These are phyloP conservation scores for Psilanteris sp. DNA, from an alignment of 1,140 invertebrate species.

Conservation along the genomic window DNA sequence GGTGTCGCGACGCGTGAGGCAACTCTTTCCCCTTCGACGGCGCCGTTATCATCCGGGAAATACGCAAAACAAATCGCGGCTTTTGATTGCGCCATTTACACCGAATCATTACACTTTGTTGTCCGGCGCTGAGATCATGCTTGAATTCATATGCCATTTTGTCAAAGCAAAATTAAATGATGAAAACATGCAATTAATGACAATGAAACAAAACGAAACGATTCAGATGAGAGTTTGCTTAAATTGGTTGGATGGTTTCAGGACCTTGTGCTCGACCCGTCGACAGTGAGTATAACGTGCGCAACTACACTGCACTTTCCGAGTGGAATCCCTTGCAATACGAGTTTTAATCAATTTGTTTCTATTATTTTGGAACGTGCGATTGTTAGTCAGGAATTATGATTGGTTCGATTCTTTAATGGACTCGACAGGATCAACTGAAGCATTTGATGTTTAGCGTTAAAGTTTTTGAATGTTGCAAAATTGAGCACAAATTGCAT, in stretches of 20 bases:
- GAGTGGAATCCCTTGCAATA: conserved; percentile 76
- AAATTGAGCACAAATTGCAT: too few species aligned
- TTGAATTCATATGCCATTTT: too few species aligned
- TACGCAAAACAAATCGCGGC: too few species aligned
- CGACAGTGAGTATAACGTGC: conserved; percentile 80
- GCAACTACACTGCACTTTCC: conserved; percentile 68
- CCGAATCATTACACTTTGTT: too few species aligned
- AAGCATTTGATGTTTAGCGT: too few species aligned
- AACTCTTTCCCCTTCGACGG: conserved; percentile 16
- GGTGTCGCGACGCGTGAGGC: conserved; percentile 68
- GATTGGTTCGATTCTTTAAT: conserved; percentile 12
- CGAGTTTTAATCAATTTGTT: conserved; percentile 32
- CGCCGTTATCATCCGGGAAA: conserved; percentile 35
- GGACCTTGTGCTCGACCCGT: conserved; percentile 80
- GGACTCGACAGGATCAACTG: too few species aligned
- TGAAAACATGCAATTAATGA: conserved; percentile 2
- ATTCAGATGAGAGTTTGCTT: conserved; percentile 59
- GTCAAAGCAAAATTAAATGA: neutral
- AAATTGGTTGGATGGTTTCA: conserved; percentile 80
- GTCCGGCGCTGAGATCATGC: too few species aligned
- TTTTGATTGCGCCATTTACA: conserved; percentile 17
- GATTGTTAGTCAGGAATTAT: conserved; percentile 14
- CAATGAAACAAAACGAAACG: too few species aligned
- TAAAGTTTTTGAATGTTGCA: too few species aligned
- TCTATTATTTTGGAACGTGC: conserved; percentile 5